Conservation (phyloP, 92 coral and sea anemone species). For the Palythoa grandis region DNA sequence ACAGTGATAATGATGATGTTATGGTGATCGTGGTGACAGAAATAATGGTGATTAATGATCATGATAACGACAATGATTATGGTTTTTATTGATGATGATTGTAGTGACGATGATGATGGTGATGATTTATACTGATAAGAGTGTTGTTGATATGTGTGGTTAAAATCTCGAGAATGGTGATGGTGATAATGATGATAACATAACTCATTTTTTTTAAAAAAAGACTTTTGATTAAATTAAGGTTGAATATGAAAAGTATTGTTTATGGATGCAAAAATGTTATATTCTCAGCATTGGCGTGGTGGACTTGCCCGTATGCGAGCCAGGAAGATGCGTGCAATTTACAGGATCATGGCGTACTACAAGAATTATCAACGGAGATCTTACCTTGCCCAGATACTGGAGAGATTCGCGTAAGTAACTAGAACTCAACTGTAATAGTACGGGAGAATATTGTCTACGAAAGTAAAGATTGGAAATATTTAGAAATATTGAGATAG, state of each 20-base stretch:
- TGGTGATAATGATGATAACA: no score
- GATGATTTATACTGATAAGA: no score
- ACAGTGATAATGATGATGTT: no score
- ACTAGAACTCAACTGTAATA: not conserved
- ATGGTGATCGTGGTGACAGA: no score
- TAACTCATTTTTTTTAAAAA: not conserved
- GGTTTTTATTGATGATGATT: not conserved
- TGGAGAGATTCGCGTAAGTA: conserved; percentile 63
- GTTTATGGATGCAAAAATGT: not conserved
- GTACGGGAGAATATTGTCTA: not conserved
- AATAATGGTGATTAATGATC: not conserved
- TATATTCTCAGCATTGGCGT: conserved; percentile 80
- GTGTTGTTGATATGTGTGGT: no score
- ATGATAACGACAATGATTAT: not conserved
- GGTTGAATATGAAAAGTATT: no score
- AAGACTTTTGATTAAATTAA: no score
- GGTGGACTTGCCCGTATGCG: conserved; percentile 89
- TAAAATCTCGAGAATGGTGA: no score
- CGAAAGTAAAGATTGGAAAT: not conserved
- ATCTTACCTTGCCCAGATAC: conserved; percentile 65
- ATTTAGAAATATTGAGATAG: not conserved
- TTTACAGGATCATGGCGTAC: conserved; percentile 71
- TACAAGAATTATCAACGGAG: conserved; percentile 78
- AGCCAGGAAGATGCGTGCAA: conserved; percentile 78
- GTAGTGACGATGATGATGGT: no score